Base-by-base conservation (phyloP, 2,888 invertebrate species). In the Diploptera punctata region DNA sequence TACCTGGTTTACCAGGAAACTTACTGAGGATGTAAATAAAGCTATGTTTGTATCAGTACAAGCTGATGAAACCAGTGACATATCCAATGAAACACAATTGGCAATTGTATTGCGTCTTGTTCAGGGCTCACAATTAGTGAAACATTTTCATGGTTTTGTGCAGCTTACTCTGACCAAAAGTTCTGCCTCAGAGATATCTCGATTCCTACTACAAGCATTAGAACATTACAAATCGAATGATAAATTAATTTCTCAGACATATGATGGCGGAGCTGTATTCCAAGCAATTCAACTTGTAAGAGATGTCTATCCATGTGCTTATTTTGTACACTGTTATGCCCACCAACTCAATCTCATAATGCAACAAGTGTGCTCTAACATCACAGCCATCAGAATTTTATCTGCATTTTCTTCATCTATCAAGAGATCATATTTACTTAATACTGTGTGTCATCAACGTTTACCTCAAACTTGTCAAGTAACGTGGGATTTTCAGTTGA, bases 141-240 rank as follows among this genome's bases (percentile, higher is more conserved):
- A 54, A 54, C 54, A 54, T 54, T 54, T 54, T 54, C 54, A 24
- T 54, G 54, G 54, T 54, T 18, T 24, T 21, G 13, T 18, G 19
- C 54, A 54, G 1, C 54, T 54, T 3, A 54, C 19, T 24, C n/a
- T n/a, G n/a, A n/a, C n/a, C n/a, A 24, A 54, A 54, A 54, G 21
- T 21, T 54, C 54, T 19, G 24, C 54, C 24, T 21, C 21, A 54
- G 21, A 24, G 1, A 54, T 10, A 54, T n/a, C 21, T 7, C 4
- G 4, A 54, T 19, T 3, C 54, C 19, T 54, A 3, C 24, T 54
- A 54, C 1, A 26, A 54, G 54, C 1, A 1, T 54, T 54, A 19
- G 21, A 54, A 24, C 21, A 7, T 1, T 54, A 3, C 10, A 26
- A 13, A 21, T 13, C 24, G 5, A 54, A 54, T 21, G 1, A 24